Evolutionary conservation across 2,888 invertebrate species (phyloP).

Genomic region (Ariolimax columbianus): DNA sequence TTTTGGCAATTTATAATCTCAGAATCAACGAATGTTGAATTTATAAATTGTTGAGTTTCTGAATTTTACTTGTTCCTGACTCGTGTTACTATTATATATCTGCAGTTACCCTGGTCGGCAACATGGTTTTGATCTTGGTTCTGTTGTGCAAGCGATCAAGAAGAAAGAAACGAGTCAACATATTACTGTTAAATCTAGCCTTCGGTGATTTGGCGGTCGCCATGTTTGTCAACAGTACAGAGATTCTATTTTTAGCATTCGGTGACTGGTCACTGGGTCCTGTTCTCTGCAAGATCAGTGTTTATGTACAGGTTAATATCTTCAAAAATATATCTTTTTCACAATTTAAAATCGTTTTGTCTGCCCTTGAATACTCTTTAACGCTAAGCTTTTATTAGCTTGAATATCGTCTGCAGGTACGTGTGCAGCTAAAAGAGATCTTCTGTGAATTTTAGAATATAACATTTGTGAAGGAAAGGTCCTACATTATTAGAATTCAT

Average conservation of each 20-base stretch:
- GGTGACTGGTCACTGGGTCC: constrained; percentile 79
- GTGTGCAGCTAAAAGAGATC: too few species aligned
- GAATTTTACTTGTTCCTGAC: not conserved
- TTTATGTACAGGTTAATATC: constrained; percentile 78
- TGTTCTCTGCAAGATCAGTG: constrained; percentile 77
- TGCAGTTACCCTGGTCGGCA: constrained; percentile 76
- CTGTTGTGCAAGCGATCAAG: constrained; percentile 74
- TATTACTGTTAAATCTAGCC: constrained; percentile 79
- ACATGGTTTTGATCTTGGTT: constrained; percentile 75
- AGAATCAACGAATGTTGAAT: too few species aligned
- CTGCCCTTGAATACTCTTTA: too few species aligned
- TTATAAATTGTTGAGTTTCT: not conserved
- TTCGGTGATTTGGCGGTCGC: constrained; percentile 79
- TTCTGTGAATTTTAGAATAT: too few species aligned
- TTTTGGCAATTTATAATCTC: too few species aligned
- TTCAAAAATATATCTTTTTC: too few species aligned
- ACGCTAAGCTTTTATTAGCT: too few species aligned
- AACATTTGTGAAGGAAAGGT: too few species aligned
- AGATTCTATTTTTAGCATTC: constrained; percentile 78
- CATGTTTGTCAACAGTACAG: constrained; percentile 79
- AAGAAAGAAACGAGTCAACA: constrained; percentile 77
- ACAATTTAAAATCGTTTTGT: too few species aligned
- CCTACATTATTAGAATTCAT: too few species aligned
- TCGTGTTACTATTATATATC: not conserved
- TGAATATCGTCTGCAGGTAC: too few species aligned